phyloP scores from a whole-genome alignment of 2,888 invertebrate species.

The Calameuta pallipes region DNA sequence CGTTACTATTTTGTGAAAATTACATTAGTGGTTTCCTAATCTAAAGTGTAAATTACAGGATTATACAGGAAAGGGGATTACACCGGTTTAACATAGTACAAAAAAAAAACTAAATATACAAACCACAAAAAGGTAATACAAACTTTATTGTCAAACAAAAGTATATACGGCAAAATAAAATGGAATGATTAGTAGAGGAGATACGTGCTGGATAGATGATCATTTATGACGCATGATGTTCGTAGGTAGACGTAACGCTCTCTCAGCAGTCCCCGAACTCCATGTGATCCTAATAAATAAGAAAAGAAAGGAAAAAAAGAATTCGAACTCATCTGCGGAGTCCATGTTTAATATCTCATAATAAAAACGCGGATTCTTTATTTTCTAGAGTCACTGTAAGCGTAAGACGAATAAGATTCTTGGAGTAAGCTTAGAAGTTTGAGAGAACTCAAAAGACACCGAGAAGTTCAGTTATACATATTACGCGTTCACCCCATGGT shows the following conservation, averaged over 20 bases:
- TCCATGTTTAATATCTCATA: not conserved
- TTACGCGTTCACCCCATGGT: not conserved
- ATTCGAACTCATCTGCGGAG: not conserved
- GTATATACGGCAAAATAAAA: not conserved
- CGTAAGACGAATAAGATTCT: not conserved
- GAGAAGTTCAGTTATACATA: not conserved
- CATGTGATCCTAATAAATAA: conserved; percentile 3
- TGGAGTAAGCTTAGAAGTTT: not conserved
- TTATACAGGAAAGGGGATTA: not conserved
- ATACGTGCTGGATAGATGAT: conserved; percentile 5
- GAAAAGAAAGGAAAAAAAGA: conserved; percentile 1
- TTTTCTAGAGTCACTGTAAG: not conserved
- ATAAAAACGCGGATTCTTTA: not conserved
- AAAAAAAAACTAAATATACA: not conserved
- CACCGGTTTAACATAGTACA: not conserved
- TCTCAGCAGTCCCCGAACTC: conserved; percentile 2
- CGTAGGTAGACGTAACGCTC: not conserved
- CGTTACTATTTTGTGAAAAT: not conserved
- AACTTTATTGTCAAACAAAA: conserved; percentile 9
- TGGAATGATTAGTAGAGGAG: not conserved
- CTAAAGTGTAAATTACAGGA: not conserved
- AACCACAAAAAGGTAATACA: not conserved
- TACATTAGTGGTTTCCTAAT: not conserved
- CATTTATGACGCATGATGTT: conserved; percentile 2
- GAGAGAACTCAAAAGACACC: not conserved